Percentiles rank a stretch among this genome's conserved stretches.
Evolutionary conservation across 2,888 invertebrate species (phyloP).

Genomic region (Cantharis nigra): DNA sequence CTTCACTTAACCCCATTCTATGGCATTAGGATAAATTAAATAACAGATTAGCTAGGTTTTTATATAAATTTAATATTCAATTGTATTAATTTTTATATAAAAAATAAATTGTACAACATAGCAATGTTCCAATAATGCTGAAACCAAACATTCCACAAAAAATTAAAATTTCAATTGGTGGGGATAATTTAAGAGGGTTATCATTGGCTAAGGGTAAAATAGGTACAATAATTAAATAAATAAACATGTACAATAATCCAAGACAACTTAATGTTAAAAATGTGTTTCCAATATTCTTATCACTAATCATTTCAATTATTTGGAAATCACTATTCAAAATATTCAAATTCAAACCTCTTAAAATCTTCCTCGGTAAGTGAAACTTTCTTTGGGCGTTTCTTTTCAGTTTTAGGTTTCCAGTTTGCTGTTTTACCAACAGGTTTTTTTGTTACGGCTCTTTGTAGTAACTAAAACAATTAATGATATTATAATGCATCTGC

Average conservation of each 20-base stretch:
- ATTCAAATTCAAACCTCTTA: slow-evolving; percentile 68
- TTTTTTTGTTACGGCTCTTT: slow-evolving; percentile 60
- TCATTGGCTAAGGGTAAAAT: slow-evolving; percentile 47
- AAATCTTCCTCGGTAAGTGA: slow-evolving; percentile 75
- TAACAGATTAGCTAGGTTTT: neutral
- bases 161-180: slow-evolving; percentile 42
- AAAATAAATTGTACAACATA: slow-evolving; percentile 45
- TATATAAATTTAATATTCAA: neutral
- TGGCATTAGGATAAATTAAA: neutral
- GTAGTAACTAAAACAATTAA: slow-evolving; percentile 58
- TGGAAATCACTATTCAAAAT: slow-evolving; percentile 55
- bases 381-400: slow-evolving; percentile 59
- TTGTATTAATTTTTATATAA: slow-evolving; percentile 31
- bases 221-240: slow-evolving; percentile 47
- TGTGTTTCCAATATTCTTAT: slow-evolving; percentile 40
- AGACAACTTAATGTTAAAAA: slow-evolving; percentile 39
- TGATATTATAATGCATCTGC: neutral
- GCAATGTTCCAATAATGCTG: slow-evolving; percentile 45
- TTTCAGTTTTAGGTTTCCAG: slow-evolving; percentile 48
- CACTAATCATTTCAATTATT: slow-evolving; percentile 36
- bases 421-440: slow-evolving; percentile 49
- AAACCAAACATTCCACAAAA: slow-evolving; percentile 45
- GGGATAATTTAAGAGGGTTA: slow-evolving; percentile 35
- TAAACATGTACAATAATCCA: slow-evolving; percentile 43
- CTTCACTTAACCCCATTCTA: too few relatives aligned